phyloP scores from a whole-genome alignment of 2,113 vertebrate species.

The Oncorhynchus keta region DNA sequence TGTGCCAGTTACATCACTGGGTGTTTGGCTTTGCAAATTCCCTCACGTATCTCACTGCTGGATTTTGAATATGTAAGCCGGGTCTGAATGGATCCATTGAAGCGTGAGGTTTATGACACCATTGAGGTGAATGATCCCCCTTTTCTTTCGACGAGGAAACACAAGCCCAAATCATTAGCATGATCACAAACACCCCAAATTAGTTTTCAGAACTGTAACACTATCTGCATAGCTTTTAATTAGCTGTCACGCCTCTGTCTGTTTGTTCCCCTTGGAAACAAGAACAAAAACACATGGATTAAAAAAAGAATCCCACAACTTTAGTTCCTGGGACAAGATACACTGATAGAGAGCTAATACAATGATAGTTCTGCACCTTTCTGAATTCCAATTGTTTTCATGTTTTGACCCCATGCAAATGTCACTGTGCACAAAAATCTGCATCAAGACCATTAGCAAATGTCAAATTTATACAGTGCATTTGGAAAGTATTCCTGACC shows the following conservation, averaged over 20 bases:
- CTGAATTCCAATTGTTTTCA: not conserved
- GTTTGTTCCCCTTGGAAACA: not conserved
- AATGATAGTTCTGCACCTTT: not conserved
- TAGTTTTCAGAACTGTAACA: constrained; percentile 1
- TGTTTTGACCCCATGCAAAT: not conserved
- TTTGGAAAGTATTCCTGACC: too few species aligned
- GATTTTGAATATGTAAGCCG: constrained; percentile 47
- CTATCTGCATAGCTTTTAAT: not conserved
- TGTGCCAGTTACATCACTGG: constrained; percentile 27
- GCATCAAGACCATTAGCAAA: not conserved
- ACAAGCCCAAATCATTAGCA: not conserved
- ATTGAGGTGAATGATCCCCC: constrained; percentile 5
- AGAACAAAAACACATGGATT: not conserved
- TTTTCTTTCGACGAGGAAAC: constrained; percentile 5
- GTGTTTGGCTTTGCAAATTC: constrained; percentile 59
- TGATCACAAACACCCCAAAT: constrained; percentile 1
- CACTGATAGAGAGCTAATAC: not conserved
- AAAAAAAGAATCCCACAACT: not conserved
- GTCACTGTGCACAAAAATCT: not conserved
- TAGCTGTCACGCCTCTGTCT: not conserved
- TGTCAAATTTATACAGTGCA: not conserved
- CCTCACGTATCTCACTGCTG: constrained; percentile 4
- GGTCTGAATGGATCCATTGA: constrained; percentile 42
- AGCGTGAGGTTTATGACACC: constrained; percentile 7
- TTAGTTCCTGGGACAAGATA: not conserved